Conservation (phyloP, 92 coral and sea anemone species). For the Ricordea florida region DNA sequence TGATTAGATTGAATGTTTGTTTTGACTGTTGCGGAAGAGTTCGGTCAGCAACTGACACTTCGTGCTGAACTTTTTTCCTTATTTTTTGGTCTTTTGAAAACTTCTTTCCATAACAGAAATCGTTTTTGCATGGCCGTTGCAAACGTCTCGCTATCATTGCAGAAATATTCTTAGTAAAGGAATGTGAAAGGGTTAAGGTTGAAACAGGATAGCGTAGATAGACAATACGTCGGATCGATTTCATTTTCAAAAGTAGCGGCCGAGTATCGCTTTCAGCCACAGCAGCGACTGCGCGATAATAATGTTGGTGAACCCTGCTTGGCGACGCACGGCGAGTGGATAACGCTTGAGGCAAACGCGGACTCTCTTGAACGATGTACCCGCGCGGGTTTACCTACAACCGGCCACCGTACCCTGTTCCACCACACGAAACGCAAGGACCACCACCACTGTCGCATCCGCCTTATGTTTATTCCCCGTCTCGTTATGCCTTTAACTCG, state of each 20-base stretch:
- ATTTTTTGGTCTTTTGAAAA: no score
- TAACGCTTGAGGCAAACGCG: neutral
- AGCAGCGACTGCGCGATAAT: constrained; percentile 73
- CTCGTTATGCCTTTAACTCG: constrained; percentile 69
- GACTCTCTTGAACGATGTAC: constrained; percentile 51
- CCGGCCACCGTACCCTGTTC: constrained; percentile 66
- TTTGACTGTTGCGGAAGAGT: constrained; percentile 78
- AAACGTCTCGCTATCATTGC: neutral
- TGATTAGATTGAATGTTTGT: constrained; percentile 85
- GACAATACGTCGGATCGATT: constrained; percentile 83
- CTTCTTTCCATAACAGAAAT: neutral
- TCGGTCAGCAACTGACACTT: no score
- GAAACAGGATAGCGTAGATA: constrained; percentile 68
- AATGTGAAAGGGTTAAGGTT: constrained; percentile 23
- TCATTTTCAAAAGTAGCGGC: constrained; percentile 84
- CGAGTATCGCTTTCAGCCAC: constrained; percentile 75
- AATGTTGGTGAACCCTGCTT: constrained; percentile 25
- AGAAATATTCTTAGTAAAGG: neutral
- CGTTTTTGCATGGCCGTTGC: neutral
- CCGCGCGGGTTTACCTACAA: constrained; percentile 69
- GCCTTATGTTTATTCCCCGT: constrained; percentile 75
- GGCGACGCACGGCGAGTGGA: constrained; percentile 11
- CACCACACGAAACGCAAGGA: constrained; percentile 68
- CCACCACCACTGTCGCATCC: constrained; percentile 91
- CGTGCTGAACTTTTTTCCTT: no score